Base-by-base conservation (phyloP, 2,797 vertebrate genomes). In the Accipiter minullus region DNA sequence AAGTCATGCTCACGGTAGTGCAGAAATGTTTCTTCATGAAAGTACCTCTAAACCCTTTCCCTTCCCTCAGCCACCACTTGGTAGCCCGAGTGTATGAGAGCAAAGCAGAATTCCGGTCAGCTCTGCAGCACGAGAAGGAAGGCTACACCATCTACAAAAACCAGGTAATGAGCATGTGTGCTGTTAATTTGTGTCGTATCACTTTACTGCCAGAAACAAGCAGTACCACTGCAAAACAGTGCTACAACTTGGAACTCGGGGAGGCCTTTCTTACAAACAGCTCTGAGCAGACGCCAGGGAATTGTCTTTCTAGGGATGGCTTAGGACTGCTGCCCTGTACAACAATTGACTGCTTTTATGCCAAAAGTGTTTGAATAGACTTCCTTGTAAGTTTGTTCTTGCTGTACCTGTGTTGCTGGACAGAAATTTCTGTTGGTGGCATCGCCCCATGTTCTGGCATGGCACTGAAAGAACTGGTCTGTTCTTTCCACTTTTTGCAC, bases 61-160 rank as follows among this genome's bases (percentile, higher is more conserved):
- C 34, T 66, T 80, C 81, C 79, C 48, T 50, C 96, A 99, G 99
- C 97, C 99, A 99, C 97, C 99, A 99, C 98, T 98, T 99, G 89
- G 99, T 99, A 9, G 99, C 99, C 13, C 98, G 99, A 38, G 99
- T 99, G 85, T 99, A 99, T 1, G 99, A 99, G 97, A 99, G 99
- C 98, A 99, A 99, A 97, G 99, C 99, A 0, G 99, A 99, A 95
- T 99, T 99, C 98, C 99, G 99, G 80, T 99, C 99, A 0, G 99
- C 99, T 8, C 98, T 99, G 69, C 99, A 99, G 98, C 99, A 99
- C 0, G 99, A 99, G 97, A 99, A 99, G 95, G 99, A 99, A 89
- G 99, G 99, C 25, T 99, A 99, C 96, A 99, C 99, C 29, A 99
- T 99, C 97, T 99, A 99, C 97, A 99, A 99, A 98, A 99, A 99